Percentiles rank a stretch among this genome's conserved stretches.
These are phyloP conservation scores for Thecophora atra DNA, from an alignment of 2,888 invertebrate species.

Conservation along the genomic window DNA sequence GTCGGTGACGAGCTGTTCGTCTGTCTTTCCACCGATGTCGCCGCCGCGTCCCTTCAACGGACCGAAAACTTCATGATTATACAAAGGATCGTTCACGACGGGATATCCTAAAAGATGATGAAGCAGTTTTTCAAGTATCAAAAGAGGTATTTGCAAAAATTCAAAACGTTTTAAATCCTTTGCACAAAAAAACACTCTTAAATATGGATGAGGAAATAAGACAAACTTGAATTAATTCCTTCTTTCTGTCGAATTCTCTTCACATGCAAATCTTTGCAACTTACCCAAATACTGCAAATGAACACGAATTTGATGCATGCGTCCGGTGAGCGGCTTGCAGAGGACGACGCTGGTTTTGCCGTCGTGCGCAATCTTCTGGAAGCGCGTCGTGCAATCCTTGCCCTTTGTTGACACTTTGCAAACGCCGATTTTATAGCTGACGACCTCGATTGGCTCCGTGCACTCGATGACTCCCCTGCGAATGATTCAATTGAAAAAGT, in stretches of 20 bases:
- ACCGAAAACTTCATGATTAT: slow-evolving; percentile 96
- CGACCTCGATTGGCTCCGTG: slow-evolving; percentile 89
- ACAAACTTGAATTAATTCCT: background rate
- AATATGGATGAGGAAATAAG: too few species aligned
- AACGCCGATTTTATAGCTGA: slow-evolving; percentile 95
- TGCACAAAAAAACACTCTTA: too few species aligned
- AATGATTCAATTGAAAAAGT: slow-evolving; percentile 19
- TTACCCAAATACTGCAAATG: slow-evolving; percentile 96
- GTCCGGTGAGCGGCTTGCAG: slow-evolving; percentile 93
- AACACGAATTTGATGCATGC: slow-evolving; percentile 99
- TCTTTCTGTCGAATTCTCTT: slow-evolving; percentile 10
- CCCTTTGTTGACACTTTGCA: slow-evolving; percentile 93
- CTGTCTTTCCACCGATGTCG: slow-evolving; percentile 86
- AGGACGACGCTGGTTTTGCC: slow-evolving; percentile 91
- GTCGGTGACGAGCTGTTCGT: slow-evolving; percentile 87
- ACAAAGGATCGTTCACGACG: slow-evolving; percentile 96
- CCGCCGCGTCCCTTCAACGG: slow-evolving; percentile 90
- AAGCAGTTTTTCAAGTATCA: too few species aligned
- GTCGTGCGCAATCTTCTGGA: slow-evolving; percentile 89
- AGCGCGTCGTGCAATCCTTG: slow-evolving; percentile 91
- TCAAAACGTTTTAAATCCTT: too few species aligned
- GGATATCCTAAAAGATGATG: slow-evolving; percentile 80
- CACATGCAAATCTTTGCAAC: background rate
- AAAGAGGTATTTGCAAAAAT: too few species aligned
- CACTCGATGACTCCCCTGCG: slow-evolving; percentile 82